Evolutionary conservation across 2,888 invertebrate genomes (phyloP).

Genomic region (Limenitis camilla): DNA sequence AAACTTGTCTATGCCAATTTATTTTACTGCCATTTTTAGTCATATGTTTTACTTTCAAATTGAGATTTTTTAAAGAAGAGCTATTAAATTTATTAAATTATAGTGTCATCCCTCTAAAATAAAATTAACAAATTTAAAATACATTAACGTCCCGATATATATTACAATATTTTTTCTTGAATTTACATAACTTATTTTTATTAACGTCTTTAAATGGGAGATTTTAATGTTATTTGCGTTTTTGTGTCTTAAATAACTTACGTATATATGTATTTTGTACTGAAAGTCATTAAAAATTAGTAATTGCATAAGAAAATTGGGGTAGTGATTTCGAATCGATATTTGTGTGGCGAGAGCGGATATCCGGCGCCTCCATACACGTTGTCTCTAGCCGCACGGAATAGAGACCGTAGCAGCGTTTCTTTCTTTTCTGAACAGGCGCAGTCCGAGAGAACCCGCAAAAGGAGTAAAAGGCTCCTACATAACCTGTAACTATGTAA

Average conservation of each 20-base stretch:
- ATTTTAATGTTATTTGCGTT: neutral
- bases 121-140: conserved; percentile 37
- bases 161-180: conserved; percentile 16
- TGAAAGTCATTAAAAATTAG: neutral
- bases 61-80: conserved; percentile 49
- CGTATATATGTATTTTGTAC: neutral
- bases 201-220: neutral
- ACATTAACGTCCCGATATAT: conserved; percentile 12
- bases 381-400: conserved; percentile 68
- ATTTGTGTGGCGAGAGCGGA: conserved; percentile 48
- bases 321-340: conserved; percentile 27
- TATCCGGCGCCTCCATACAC: conserved; percentile 68
- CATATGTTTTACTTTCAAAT: conserved; percentile 66
- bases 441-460: conserved; percentile 72
- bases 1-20: conserved; percentile 58
- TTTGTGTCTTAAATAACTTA: neutral
- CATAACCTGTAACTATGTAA: conserved; percentile 75
- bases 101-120: conserved; percentile 55
- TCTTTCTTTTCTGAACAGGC: conserved; percentile 74
- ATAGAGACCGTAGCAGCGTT: conserved; percentile 68
- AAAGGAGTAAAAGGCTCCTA: conserved; percentile 76
- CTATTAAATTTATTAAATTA: conserved; percentile 57
- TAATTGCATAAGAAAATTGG: conserved; percentile 7
- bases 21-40: conserved; percentile 66
- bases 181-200: neutral